A percentile compares a stretch with the other conserved stretches of the same genome.
phyloP scores from a whole-genome alignment of 2,888 invertebrate species.

The Petrolisthes manimaculis region DNA sequence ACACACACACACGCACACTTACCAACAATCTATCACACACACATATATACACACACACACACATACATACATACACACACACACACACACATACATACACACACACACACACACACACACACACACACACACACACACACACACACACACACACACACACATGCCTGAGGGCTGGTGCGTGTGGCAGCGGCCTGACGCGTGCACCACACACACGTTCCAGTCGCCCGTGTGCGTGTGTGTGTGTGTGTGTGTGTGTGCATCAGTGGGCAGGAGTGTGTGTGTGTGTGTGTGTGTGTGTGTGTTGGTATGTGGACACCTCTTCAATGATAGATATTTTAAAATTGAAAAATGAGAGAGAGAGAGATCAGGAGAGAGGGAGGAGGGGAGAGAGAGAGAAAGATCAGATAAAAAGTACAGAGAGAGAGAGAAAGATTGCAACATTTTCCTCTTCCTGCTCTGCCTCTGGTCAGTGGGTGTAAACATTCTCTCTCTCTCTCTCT shows the following conservation, averaged over 20 bases:
- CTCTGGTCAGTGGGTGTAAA: background rate
- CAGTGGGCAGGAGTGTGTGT: background rate
- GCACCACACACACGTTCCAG: background rate
- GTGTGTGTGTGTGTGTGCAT: too few species aligned
- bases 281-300: background rate
- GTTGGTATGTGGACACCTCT: background rate
- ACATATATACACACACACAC: constrained; percentile 4
- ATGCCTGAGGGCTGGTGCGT: background rate
- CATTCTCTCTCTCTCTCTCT: background rate
- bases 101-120: constrained; percentile 15
- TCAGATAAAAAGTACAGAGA: too few species aligned
- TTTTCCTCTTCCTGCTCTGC: background rate
- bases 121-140: background rate
- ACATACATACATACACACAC: constrained; percentile 9
- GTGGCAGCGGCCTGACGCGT: background rate
- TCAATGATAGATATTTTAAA: too few species aligned
- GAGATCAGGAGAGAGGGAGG: too few species aligned
- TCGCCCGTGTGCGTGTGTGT: background rate
- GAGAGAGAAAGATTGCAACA: too few species aligned
- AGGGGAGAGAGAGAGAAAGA: too few species aligned
- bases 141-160: background rate
- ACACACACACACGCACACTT: constrained; percentile 26
- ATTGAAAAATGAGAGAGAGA: too few species aligned
- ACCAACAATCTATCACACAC: background rate
- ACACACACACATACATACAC: constrained; percentile 4